phyloP scores from a whole-genome alignment of 2,797 vertebrate genomes.

The Bucorvus abyssinicus region DNA sequence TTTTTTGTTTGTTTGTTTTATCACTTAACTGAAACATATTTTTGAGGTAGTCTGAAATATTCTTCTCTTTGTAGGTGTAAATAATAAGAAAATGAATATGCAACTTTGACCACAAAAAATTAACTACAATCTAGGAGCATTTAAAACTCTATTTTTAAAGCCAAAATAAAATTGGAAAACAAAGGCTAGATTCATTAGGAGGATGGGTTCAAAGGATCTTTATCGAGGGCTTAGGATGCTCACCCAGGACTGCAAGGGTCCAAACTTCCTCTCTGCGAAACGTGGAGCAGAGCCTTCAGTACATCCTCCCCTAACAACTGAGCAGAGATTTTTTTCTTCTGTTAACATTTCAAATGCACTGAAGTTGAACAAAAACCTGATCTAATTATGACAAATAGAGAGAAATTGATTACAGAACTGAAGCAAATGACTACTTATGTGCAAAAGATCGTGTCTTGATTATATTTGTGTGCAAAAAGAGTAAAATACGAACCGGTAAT shows the following conservation, averaged over 20 bases:
- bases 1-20: neutral
- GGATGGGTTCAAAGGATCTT: neutral
- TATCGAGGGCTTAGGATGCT: neutral
- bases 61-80: neutral
- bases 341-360: neutral
- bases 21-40: neutral
- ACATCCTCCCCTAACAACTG: neutral
- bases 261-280: neutral
- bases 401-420: slow-evolving; percentile 20
- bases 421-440: neutral
- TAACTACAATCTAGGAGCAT: neutral
- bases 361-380: neutral
- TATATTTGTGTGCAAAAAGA: neutral
- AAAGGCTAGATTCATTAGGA: neutral
- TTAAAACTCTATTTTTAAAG: neutral
- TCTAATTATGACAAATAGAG: neutral
- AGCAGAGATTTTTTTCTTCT: neutral
- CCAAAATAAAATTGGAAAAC: neutral
- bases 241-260: neutral
- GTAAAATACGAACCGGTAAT: neutral
- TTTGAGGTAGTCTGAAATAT: neutral
- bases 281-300: neutral
- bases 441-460: neutral
- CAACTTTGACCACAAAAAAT: neutral
- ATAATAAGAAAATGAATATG: neutral